Evolutionary conservation across 92 coral and sea anemone species (phyloP), one percentile per base, ranked within the genome.

Genomic region (Heliopora coerulea): DNA sequence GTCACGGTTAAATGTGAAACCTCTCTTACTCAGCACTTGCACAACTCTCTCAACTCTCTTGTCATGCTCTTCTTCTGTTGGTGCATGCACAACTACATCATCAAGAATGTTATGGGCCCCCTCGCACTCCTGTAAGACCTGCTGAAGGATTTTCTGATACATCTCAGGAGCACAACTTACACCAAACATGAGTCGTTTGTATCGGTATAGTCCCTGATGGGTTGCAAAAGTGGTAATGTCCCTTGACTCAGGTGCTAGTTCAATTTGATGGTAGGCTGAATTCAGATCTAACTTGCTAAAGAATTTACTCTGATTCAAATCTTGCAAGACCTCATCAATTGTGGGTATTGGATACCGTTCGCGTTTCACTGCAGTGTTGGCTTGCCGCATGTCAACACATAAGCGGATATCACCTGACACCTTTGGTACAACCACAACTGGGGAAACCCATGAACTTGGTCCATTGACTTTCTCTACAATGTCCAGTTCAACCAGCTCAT

Each of bases 31-130:
- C 49, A 74, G 56, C 42, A 52, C 54, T 42, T 68, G 21, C 64
- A 81, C 59, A 17, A 85, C 78, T 48, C 69, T 77, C 54, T 49
- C 80, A 54, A 85, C 44, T 54, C 68, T 68, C 4, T 23, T 40
- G 78, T 80, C 82, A 75, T 85, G 85, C 76, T 75, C 80, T 63
- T 85, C 77, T 33, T 78, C 80, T 35, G 73, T 70, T 28, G 80
- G 61, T 18, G 67, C 83, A 64, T 65, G 83, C 12, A 75, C 68
- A 56, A 78, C 59, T 14, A 65, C 49, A 46, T 59, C 82, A 73
- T 82, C 81, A 54, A 24, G 24, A 72, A 78, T 59, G n/a, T n/a
- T n/a, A 72, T 86, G 72, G 67, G 34, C 67, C 13, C 85, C 89
- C 52, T 63, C 81, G 54, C 83, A 75, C 18, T 68, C 88, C 59